Evolutionary conservation across 2,797 vertebrate species (phyloP).

Genomic region (Cyclura pinguis): DNA sequence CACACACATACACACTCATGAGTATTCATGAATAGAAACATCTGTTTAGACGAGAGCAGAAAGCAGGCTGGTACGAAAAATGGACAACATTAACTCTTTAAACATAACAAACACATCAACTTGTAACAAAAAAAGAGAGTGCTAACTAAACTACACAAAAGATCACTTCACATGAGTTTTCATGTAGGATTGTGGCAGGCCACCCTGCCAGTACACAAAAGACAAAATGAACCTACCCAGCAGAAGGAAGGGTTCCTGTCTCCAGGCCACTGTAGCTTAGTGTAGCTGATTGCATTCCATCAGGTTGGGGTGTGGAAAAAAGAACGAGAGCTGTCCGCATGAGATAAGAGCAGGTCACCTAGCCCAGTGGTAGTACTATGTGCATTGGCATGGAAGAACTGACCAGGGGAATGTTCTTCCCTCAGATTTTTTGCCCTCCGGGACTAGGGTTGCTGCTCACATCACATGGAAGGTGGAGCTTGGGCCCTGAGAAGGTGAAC

Average conservation of each 20-base stretch:
- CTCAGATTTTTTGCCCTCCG: constrained; percentile 52
- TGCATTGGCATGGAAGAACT: constrained; percentile 57
- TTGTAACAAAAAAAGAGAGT: constrained; percentile 63
- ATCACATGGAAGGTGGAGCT: constrained; percentile 32
- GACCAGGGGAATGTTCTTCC: constrained; percentile 29
- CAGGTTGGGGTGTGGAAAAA: constrained; percentile 41
- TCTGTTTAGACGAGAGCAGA: constrained; percentile 58
- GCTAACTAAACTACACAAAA: constrained; percentile 61
- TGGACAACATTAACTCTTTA: constrained; percentile 73
- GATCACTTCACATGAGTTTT: constrained; percentile 68
- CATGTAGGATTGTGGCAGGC: constrained; percentile 61
- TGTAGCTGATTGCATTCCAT: constrained; percentile 45
- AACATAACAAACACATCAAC: constrained; percentile 77
- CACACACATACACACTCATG: constrained; percentile 48
- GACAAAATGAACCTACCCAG: constrained; percentile 84
- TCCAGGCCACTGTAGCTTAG: constrained; percentile 58
- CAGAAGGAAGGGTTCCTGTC: constrained; percentile 57
- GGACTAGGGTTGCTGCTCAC: constrained; percentile 59
- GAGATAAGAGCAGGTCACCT: constrained; percentile 50
- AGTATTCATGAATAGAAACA: constrained; percentile 68
- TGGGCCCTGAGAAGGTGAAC: constrained; percentile 23
- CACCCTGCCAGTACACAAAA: constrained; percentile 75
- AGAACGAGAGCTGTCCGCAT: constrained; percentile 37
- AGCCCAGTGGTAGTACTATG: constrained; percentile 56
- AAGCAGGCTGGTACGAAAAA: constrained; percentile 61